phyloP scores from a whole-genome alignment of 2,113 vertebrate genomes.

The Hippocampus guttulatus region DNA sequence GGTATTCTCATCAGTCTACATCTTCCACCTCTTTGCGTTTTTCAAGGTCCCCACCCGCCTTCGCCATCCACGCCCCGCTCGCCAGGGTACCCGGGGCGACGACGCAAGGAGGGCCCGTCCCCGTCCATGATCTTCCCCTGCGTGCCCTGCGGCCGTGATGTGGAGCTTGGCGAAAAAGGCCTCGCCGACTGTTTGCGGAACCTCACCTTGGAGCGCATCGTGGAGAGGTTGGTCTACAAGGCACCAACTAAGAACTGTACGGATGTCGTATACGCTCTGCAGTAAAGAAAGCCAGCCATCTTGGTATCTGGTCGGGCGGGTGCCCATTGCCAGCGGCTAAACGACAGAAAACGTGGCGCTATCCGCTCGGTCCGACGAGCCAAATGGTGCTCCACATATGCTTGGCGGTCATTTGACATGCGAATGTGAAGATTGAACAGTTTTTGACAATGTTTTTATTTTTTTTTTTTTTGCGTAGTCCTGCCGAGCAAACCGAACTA shows the following conservation, averaged over 20 bases:
- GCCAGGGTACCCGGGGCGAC: constrained; percentile 80
- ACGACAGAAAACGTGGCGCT: too few relatives aligned
- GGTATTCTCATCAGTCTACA: background rate
- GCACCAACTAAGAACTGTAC: background rate
- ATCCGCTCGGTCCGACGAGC: too few relatives aligned
- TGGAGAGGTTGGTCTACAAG: constrained; percentile 77
- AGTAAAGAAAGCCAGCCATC: too few relatives aligned
- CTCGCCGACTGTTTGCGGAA: constrained; percentile 89
- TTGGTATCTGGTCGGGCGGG: too few relatives aligned
- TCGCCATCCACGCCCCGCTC: constrained; percentile 50
- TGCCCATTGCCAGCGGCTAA: too few relatives aligned
- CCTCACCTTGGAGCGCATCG: constrained; percentile 90
- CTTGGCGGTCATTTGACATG: too few relatives aligned
- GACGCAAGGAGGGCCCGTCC: constrained; percentile 77
- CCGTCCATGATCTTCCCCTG: constrained; percentile 84
- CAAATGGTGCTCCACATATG: too few relatives aligned
- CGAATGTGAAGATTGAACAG: too few relatives aligned
- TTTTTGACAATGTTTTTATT: background rate
- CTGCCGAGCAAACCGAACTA: background rate
- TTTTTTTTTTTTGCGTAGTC: background rate
- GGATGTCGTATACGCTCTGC: too few relatives aligned
- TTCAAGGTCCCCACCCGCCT: constrained; percentile 46
- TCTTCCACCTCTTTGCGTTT: background rate
- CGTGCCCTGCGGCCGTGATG: constrained; percentile 81
- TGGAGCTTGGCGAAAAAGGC: constrained; percentile 91